These are phyloP conservation scores for Toxostoma redivivum DNA, from an alignment of 2,113 vertebrate species.

Conservation along the genomic window DNA sequence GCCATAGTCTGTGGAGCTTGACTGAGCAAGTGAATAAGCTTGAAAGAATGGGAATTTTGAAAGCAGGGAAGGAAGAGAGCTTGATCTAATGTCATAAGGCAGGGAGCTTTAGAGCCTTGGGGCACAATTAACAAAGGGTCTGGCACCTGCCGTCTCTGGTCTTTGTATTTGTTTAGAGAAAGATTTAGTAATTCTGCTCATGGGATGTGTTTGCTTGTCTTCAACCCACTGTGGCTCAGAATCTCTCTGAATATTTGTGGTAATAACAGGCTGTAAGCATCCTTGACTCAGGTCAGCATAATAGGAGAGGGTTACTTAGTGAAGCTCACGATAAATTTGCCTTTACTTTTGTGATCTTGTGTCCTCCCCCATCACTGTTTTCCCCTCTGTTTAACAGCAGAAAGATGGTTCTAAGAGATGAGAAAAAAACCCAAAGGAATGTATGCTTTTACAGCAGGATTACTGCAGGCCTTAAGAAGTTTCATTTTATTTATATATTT, in stretches of 20 bases:
- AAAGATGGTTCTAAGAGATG: background rate
- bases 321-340: background rate
- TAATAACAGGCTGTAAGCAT: background rate
- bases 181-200: background rate
- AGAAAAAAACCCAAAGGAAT: background rate
- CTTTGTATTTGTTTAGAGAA: background rate
- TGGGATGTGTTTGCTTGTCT: background rate
- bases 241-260: background rate
- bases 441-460: background rate
- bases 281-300: background rate
- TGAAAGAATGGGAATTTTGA: background rate
- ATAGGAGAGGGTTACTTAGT: background rate
- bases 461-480: background rate
- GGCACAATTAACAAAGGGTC: constrained; percentile 22
- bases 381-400: background rate
- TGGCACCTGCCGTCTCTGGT: background rate
- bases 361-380: accelerated
- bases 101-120: constrained; percentile 4
- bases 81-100: constrained; percentile 38
- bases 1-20: background rate
- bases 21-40: background rate
- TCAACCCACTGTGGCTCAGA: background rate
- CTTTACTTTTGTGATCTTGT: background rate
- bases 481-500: background rate
- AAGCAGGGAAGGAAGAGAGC: background rate